Base-by-base conservation (phyloP, 1,140 invertebrate genomes). In the Teleopsis dalmanni region DNA sequence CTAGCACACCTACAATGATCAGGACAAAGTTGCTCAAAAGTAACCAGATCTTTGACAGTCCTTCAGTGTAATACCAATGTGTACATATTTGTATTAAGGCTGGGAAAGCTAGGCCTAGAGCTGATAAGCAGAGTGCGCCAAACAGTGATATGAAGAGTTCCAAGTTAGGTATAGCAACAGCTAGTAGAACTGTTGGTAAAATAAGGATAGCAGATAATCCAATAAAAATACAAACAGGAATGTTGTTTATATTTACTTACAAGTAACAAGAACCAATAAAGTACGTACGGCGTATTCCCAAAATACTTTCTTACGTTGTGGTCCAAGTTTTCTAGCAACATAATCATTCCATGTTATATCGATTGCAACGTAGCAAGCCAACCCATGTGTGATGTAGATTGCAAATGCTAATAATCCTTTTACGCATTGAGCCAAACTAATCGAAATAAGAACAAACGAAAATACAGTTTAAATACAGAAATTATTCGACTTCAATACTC, bases 141-240 rank as follows among this genome's bases (percentile, higher is more conserved):
- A 95, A 86, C 27, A 94, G 74, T 0, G 91, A 91, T 49, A 96
- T 95, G 68, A 95, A 85, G 4, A 92, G 73, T 38, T 92, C 89
- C 54, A 97, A 72, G 55, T 88, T 78, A 2, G 88, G 88, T 41
- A 94, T 81, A 1, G 81, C 76, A 6, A 84, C 78, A 4, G 89
- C 90, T 52, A 93, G 65, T 11, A 80, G 64, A 75, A 89, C 89
- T 92, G 27, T 7, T n/a, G n/a, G n/a, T n/a, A n/a, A 3, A 78
- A 75, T 11, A 14, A 13, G 0, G 48, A 55, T 18, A 6, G 36
- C n/a, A 21, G 47, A 43, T 16, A 33, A 10, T 34, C 3, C 34
- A 18, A 16, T 36, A 19, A 16, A n/a, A 16, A 16, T 19, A 36
- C 21, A 5, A 7, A 14, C 6, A 37, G 6, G 21, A 14, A 18